Base-by-base conservation (phyloP, 1,140 invertebrate species). In the Mycetomoellerius zeteki region DNA sequence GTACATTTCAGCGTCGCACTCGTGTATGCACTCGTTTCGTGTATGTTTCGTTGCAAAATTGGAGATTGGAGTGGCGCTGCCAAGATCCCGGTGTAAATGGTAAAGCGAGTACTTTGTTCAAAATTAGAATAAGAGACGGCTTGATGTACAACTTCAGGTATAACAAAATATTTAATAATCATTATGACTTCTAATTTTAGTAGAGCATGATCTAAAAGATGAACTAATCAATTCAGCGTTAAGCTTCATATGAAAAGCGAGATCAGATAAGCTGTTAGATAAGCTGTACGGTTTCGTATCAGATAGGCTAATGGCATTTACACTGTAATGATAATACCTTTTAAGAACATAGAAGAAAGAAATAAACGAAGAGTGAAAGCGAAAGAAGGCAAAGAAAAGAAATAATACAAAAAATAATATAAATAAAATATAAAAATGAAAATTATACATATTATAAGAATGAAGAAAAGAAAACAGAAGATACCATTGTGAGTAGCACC, bases 1-100 rank as follows among this genome's bases (percentile, higher is more conserved):
- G 21, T 37, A 19, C 52, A 21, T 60, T 43, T 76, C 54, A 14
- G 14, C 10, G 12, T 52, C 65, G 50, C n/a, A 5, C 21, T 16
- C 12, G n/a, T 71, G 5, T 21, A 56, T 43, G 52, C 52, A 47
- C 54, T 72, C 56, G 71, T 81, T 60, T 24, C 30, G 19, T 47
- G 67, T 19, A 60, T 60, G 56, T 73, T 19, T 47, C 69, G 24
- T 54, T 14, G 54, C 37, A 21, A 8, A 60, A 75, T 75, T 50
- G 54, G 69, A 84, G 58, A 75, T 75, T 50, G 54, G 69, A 84
- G 58, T 73, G n/a, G n/a, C 43, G 65, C 16, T 60, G 54, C 80
- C 80, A 50, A 84, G 54, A 84, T 60, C 24, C n/a, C 80, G 52
- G 67, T 21, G 43, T 37, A 72, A 73, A 30, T 16, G 78, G 33